These are phyloP conservation scores for Nanorana parkeri DNA, from an alignment of 2,113 vertebrate genomes.

Conservation along the genomic window DNA sequence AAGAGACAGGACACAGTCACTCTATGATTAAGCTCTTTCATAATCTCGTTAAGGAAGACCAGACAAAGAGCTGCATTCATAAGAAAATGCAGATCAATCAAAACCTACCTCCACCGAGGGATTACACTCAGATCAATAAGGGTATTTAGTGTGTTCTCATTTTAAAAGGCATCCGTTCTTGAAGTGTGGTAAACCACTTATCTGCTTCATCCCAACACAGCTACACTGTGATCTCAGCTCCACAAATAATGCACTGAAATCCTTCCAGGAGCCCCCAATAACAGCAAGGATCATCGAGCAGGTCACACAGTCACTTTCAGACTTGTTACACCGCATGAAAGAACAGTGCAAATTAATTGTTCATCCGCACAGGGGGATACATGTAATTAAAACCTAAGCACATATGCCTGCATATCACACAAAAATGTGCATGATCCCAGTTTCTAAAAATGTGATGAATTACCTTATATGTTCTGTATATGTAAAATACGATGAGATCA, in stretches of 20 bases:
- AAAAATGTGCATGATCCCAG: too few species aligned
- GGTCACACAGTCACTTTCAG: not conserved
- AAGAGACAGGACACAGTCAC: constrained; percentile 7
- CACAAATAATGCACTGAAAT: not conserved
- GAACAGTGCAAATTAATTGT: too few species aligned
- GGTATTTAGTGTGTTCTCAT: constrained; percentile 53
- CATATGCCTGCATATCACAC: too few species aligned
- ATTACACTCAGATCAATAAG: constrained; percentile 5
- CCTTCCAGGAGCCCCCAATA: not conserved
- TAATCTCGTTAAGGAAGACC: not conserved
- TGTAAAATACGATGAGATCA: too few species aligned
- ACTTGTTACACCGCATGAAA: too few species aligned
- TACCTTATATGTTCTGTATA: too few species aligned
- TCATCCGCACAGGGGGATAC: too few species aligned
- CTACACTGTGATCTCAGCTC: constrained; percentile 26
- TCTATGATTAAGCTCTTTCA: constrained; percentile 29
- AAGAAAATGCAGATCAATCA: constrained; percentile 14
- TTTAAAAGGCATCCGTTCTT: not conserved
- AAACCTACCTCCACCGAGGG: not conserved
- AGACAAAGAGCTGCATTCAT: not conserved
- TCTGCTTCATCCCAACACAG: not conserved
- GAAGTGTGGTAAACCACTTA: not conserved
- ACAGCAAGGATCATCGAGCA: not conserved
- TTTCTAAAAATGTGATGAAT: too few species aligned
- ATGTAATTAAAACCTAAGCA: too few species aligned